phyloP scores from a whole-genome alignment of 92 coral and sea anemone genomes.

The Phymanthus crucifer region DNA sequence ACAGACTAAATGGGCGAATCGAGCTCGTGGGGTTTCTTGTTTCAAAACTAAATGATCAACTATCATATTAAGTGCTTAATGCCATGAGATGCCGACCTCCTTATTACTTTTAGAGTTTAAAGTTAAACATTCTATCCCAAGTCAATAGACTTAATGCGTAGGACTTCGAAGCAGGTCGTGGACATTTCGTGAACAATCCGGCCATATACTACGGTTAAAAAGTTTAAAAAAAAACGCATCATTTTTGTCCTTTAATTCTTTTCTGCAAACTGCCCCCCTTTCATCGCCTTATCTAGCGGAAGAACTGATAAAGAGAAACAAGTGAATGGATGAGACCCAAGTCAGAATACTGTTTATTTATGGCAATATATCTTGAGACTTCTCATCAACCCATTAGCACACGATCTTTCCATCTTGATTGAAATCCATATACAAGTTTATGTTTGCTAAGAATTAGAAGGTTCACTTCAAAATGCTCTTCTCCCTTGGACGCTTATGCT shows the following conservation, averaged over 20 bases:
- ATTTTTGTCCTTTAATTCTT: background rate
- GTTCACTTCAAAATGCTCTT: constrained; percentile 32
- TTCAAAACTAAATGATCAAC: constrained; percentile 29
- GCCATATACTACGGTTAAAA: background rate
- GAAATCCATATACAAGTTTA: constrained; percentile 37
- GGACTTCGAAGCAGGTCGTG: constrained; percentile 12
- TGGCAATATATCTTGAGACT: constrained; percentile 7
- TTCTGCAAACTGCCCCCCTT: constrained; percentile 16
- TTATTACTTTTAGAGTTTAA: constrained; percentile 14
- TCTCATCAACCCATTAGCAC: constrained; percentile 23
- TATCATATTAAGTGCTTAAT: constrained; percentile 35
- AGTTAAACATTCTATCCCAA: constrained; percentile 24
- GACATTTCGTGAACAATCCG: background rate
- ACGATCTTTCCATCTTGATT: constrained; percentile 36
- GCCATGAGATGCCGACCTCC: constrained; percentile 29
- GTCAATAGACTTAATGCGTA: constrained; percentile 26
- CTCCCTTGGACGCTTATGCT: constrained; percentile 45
- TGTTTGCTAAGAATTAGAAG: constrained; percentile 45
- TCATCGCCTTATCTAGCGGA: constrained; percentile 20
- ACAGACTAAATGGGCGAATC: constrained; percentile 20
- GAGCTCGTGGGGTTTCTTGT: constrained; percentile 20
- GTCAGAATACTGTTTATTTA: constrained; percentile 11
- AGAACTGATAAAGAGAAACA: constrained; percentile 14
- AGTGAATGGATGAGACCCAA: background rate
- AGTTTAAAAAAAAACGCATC: background rate